phyloP scores from a whole-genome alignment of 2,797 vertebrate species.

The Lepilemur septentrionalis region DNA sequence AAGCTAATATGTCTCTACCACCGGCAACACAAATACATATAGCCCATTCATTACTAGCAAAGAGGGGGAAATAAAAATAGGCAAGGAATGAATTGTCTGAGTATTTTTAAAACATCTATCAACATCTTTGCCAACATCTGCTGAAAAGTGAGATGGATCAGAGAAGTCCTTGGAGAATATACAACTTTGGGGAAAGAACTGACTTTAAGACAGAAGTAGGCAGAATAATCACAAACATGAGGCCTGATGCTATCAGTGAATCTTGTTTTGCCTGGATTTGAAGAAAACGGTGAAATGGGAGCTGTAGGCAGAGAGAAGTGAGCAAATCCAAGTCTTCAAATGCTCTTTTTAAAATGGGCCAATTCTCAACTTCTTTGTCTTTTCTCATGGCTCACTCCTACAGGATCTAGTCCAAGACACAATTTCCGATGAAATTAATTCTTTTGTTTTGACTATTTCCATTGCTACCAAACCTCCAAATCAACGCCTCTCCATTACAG shows the following conservation, averaged over 20 bases:
- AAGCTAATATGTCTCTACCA: slow-evolving; percentile 38
- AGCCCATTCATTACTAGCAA: background rate
- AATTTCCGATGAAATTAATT: slow-evolving; percentile 54
- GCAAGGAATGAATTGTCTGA: slow-evolving; percentile 24
- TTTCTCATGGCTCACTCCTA: slow-evolving; percentile 1
- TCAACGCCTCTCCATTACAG: background rate
- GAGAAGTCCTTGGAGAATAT: slow-evolving; percentile 64
- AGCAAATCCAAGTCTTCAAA: slow-evolving; percentile 33
- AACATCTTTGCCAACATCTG: slow-evolving; percentile 36
- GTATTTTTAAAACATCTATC: slow-evolving; percentile 44
- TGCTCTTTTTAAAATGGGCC: slow-evolving; percentile 51
- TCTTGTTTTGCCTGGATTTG: slow-evolving; percentile 55
- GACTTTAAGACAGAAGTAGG: background rate
- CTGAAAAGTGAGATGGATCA: slow-evolving; percentile 51
- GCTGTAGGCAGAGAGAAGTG: background rate
- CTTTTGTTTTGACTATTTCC: slow-evolving; percentile 51
- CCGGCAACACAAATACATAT: slow-evolving; percentile 37
- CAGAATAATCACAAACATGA: background rate
- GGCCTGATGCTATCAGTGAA: background rate
- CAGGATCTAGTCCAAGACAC: slow-evolving; percentile 36
- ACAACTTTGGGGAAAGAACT: slow-evolving; percentile 53
- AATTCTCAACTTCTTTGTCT: slow-evolving; percentile 5
- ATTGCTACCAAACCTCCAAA: slow-evolving; percentile 36
- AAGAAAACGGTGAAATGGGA: slow-evolving; percentile 49
- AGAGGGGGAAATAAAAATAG: slow-evolving; percentile 61